Evolutionary conservation across 2,797 vertebrate genomes (phyloP), one percentile per base, ranked within the genome.

Genomic region (Valencia hispanica): DNA sequence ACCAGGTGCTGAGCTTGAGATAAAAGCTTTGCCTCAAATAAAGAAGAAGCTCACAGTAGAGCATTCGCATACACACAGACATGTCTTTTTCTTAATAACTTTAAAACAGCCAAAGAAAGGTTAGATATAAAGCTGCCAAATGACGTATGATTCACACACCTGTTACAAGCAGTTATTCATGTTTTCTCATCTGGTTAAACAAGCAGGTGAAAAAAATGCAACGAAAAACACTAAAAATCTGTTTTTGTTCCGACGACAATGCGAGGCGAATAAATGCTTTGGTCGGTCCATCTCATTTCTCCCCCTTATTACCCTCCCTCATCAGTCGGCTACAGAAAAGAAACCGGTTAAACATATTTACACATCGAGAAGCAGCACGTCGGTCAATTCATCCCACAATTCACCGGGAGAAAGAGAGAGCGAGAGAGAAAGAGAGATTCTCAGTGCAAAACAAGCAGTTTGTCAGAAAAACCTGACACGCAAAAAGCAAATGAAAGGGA

Each of bases 21-120:
- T 68, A 45, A 43, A 68, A 68, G 85, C 74, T 81, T 90, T 76
- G 77, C 85, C 80, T 86, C 69, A 27, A 79, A 82, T 43, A 75
- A 83, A 88, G 72, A 79, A 86, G 87, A 91, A 72, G 84, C 48
- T 48, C 70, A 86, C 75, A 66, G 86, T 94, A 93, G 94, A 94
- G 93, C 94, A 92, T 93, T 91, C 74, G 90, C 91, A 94, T 93
- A 92, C 92, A 91, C 88, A 91, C 77, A 74, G 86, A 91, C 85
- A 75, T 87, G 74, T 81, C 74, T 84, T 89, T 86, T 87, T 80
- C 77, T 81, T 74, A 83, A 77, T 76, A 79, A 78, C 78, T 55
- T 85, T 77, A 83, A 34, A n/a, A 86, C 72, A 84, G 84, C 83
- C 88, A 91, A 89, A 72, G 22, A 71, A n/a, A 53, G 20, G 14